These are phyloP conservation scores for Ceratosolen solmsi DNA, from an alignment of 1,140 invertebrate genomes.

Conservation along the genomic window DNA sequence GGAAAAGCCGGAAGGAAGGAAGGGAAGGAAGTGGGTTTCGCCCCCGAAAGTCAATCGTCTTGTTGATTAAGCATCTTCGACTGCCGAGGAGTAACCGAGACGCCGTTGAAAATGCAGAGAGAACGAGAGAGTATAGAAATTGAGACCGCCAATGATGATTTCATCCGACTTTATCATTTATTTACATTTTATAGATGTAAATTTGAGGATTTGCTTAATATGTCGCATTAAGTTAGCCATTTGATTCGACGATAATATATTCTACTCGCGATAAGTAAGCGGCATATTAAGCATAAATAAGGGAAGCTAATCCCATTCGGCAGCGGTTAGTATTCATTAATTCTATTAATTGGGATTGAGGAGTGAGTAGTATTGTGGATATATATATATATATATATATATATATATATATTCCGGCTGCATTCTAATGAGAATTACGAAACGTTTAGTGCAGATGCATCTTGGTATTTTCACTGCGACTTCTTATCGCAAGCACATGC, in stretches of 20 bases:
- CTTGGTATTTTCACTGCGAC: too few species aligned
- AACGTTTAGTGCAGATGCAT: neutral
- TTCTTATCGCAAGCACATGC: too few species aligned
- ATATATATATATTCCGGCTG: neutral
- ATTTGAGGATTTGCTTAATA: neutral
- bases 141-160: neutral
- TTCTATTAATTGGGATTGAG: neutral
- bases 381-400: neutral
- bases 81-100: neutral
- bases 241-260: neutral
- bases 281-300: neutral
- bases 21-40: constrained; percentile 13
- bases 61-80: neutral
- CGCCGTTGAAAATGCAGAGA: neutral
- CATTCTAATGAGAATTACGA: neutral
- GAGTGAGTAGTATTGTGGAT: neutral
- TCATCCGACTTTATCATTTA: neutral
- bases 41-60: constrained; percentile 17
- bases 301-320: neutral
- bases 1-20: too few species aligned
- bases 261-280: neutral
- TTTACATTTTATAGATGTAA: neutral
- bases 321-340: neutral
- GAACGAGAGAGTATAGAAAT: neutral
- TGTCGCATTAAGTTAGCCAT: neutral